Evolutionary conservation across 2,113 vertebrate genomes (phyloP).

Genomic region (Myrmecobius fasciatus): DNA sequence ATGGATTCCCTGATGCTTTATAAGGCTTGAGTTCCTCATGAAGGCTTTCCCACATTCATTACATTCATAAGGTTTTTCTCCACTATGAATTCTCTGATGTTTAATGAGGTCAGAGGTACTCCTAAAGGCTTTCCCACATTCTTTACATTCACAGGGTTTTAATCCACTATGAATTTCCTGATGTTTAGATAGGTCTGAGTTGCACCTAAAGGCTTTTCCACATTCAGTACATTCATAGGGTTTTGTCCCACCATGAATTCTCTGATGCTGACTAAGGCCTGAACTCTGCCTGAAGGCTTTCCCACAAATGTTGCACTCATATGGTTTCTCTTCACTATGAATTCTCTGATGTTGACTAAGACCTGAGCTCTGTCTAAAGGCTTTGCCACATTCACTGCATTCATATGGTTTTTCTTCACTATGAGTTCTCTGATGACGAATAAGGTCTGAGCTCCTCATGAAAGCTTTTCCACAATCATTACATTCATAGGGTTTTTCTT

Average conservation of each 20-base stretch:
- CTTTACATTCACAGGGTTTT: constrained; percentile 80
- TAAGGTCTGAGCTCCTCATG: constrained; percentile 79
- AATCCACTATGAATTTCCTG: constrained; percentile 80
- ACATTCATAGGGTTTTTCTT: constrained; percentile 81
- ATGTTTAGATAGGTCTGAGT: constrained; percentile 80
- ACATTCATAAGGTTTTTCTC: constrained; percentile 82
- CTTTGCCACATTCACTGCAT: constrained; percentile 79
- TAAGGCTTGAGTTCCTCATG: constrained; percentile 80
- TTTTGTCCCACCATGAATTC: constrained; percentile 77
- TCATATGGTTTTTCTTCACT: constrained; percentile 78
- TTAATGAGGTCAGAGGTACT: constrained; percentile 78
- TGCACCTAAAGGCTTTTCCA: constrained; percentile 80
- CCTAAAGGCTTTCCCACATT: constrained; percentile 81
- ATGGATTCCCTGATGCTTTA: constrained; percentile 87
- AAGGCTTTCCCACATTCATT: constrained; percentile 77
- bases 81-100: constrained; percentile 81
- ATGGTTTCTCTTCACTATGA: constrained; percentile 77
- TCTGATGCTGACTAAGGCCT: constrained; percentile 76
- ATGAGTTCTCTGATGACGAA: constrained; percentile 81
- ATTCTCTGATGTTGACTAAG: constrained; percentile 79
- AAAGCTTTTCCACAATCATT: constrained; percentile 81
- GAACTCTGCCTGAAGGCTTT: constrained; percentile 78
- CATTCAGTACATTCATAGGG: constrained; percentile 79
- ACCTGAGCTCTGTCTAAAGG: constrained; percentile 79
- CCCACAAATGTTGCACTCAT: constrained; percentile 74